Percentiles rank a stretch among this genome's conserved stretches.
phyloP scores from a whole-genome alignment of 2,113 vertebrate genomes.

The Oncorhynchus mykiss region DNA sequence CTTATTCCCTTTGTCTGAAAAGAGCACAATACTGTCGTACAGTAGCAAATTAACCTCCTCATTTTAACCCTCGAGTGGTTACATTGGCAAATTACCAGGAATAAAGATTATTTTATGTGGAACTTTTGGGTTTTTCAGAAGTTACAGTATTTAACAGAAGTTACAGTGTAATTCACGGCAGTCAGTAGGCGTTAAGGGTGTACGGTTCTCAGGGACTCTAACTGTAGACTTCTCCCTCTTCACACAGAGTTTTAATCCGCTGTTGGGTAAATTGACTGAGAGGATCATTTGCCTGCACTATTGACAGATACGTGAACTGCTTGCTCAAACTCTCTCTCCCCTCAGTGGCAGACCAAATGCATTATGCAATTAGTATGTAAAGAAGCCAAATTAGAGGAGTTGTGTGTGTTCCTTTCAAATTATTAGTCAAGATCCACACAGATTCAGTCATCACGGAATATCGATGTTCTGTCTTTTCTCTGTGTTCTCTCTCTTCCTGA shows the following conservation, averaged over 20 bases:
- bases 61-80: slow-evolving; percentile 8
- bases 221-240: slow-evolving; percentile 25
- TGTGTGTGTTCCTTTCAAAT: too few relatives aligned
- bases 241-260: background rate
- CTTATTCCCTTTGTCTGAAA: background rate
- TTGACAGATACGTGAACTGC: slow-evolving; percentile 5
- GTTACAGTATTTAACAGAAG: background rate
- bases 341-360: slow-evolving; percentile 9
- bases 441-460: too few relatives aligned
- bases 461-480: too few relatives aligned
- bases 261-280: slow-evolving; percentile 28
- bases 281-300: slow-evolving; percentile 15
- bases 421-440: too few relatives aligned
- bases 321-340: slow-evolving; percentile 10
- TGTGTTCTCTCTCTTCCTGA: too few relatives aligned
- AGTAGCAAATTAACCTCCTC: background rate
- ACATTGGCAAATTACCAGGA: slow-evolving; percentile 14
- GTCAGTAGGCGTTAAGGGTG: background rate
- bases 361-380: slow-evolving; percentile 22
- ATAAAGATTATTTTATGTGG: background rate
- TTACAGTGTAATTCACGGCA: background rate
- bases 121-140: slow-evolving; percentile 21
- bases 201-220: background rate
- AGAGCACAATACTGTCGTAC: background rate
- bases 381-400: background rate